A percentile compares a stretch with the other conserved stretches of the same genome.
These are phyloP conservation scores for Tetanocera ferruginea DNA, from an alignment of 2,888 invertebrate genomes.

Conservation along the genomic window DNA sequence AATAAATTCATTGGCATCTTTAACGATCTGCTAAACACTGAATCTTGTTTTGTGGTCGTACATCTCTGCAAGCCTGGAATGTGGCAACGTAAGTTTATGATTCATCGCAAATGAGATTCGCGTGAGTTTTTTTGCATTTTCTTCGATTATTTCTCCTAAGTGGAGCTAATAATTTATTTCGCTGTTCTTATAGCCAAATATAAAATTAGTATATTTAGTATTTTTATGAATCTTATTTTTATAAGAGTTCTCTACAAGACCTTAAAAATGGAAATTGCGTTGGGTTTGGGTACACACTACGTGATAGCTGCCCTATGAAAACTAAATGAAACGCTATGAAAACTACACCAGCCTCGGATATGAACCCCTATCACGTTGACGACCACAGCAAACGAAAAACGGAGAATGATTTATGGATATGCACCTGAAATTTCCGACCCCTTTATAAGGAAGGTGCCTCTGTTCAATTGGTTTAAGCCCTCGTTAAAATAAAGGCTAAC, in stretches of 20 bases:
- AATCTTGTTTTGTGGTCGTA: neutral
- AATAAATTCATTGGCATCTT: conserved; percentile 11
- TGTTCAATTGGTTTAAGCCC: too few relatives aligned
- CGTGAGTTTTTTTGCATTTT: neutral
- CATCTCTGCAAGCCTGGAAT: conserved; percentile 20
- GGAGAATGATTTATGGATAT: too few relatives aligned
- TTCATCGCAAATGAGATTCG: conserved; percentile 10
- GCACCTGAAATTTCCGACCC: too few relatives aligned
- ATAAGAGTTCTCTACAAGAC: neutral
- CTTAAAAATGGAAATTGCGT: too few relatives aligned
- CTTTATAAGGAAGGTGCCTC: too few relatives aligned
- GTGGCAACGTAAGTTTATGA: conserved; percentile 12
- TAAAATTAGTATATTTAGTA: neutral
- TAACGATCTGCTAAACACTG: conserved; percentile 20
- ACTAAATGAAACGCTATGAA: too few relatives aligned
- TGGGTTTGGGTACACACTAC: too few relatives aligned
- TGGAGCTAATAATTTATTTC: neutral
- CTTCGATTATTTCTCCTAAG: neutral
- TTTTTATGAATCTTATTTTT: neutral
- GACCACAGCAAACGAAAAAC: too few relatives aligned
- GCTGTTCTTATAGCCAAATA: neutral
- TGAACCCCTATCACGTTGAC: too few relatives aligned
- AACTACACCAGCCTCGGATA: too few relatives aligned
- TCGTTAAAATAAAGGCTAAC: too few relatives aligned
- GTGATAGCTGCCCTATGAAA: too few relatives aligned